Evolutionary conservation across 2,888 invertebrate species (phyloP), one percentile per base, ranked within the genome.

Genomic region (Endomychus coccineus): DNA sequence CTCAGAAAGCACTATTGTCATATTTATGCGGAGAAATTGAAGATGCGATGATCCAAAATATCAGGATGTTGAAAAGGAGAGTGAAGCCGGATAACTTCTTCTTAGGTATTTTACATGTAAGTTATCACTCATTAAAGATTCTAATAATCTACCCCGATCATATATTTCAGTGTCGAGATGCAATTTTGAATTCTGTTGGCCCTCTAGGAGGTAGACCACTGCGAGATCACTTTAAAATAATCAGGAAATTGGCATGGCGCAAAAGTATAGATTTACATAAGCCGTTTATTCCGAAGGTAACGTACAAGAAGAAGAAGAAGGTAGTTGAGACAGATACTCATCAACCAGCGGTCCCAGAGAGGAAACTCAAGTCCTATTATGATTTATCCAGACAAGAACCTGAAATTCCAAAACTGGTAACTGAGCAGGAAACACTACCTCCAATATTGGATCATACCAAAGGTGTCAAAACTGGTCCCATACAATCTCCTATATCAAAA

Each of bases 131-230:
- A n/a, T n/a, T n/a, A n/a, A n/a, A n/a, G n/a, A n/a, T n/a, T n/a
- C n/a, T n/a, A n/a, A n/a, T n/a, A n/a, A n/a, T n/a, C n/a, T n/a
- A n/a, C n/a, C n/a, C n/a, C n/a, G n/a, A n/a, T n/a, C n/a, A n/a
- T n/a, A n/a, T n/a, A n/a, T 22, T 27, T 14, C 34, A 64, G 64
- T 66, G 66, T 40, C 52, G 52, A 14, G 61, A 64, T 47, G 65
- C 64, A 1, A 64, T 65, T 14, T 61, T 66, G 44, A 64, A 64
- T 39, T 62, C 63, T 38, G 44, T 66, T 2, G 66, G 66, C 1
- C 53, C 56, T 34, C 40, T 61, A 33, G 59, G 62, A 2, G 68
- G 68, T 2, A 50, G 56, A 25, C 64, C 64, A 1, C 36, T 67
- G 9, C 50, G 64, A 15, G 66, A 67, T 40, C 60, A 64, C 44